Conservation (phyloP, 2,888 invertebrate genomes). For the Cylindroiulus punctatus region DNA sequence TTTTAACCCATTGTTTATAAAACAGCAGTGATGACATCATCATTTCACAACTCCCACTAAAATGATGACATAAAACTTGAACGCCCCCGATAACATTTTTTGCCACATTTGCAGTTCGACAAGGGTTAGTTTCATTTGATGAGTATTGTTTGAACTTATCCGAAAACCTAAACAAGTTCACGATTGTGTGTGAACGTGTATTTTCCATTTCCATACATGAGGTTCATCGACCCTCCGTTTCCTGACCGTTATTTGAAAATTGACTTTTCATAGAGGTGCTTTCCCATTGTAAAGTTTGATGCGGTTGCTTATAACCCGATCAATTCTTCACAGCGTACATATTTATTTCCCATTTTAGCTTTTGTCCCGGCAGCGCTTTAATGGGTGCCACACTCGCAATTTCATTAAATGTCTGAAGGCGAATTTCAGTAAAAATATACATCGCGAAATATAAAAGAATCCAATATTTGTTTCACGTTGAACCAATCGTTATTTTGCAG, state of each 20-base stretch:
- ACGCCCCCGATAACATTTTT: too few relatives aligned
- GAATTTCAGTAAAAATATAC: background rate
- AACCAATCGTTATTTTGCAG: constrained; percentile 14
- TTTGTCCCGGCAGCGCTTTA: background rate
- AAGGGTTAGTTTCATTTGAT: too few relatives aligned
- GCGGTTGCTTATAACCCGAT: background rate
- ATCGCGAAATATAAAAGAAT: constrained; percentile 1
- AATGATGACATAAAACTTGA: too few relatives aligned
- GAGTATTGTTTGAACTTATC: too few relatives aligned
- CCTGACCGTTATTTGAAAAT: background rate
- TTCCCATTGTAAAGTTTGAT: background rate
- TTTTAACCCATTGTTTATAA: too few relatives aligned
- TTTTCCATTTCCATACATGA: background rate
- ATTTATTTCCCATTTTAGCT: background rate
- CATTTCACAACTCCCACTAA: too few relatives aligned
- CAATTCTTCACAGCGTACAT: background rate
- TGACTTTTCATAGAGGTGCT: background rate
- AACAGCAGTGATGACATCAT: too few relatives aligned
- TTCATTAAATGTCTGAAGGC: background rate
- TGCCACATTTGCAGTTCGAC: too few relatives aligned
- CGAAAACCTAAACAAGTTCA: too few relatives aligned
- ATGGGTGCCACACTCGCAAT: background rate
- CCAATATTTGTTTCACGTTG: background rate
- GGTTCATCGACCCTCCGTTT: constrained; percentile 6
- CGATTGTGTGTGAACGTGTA: too few relatives aligned